These are phyloP conservation scores for Falco columbarius DNA, from an alignment of 2,797 vertebrate genomes.

Conservation along the genomic window DNA sequence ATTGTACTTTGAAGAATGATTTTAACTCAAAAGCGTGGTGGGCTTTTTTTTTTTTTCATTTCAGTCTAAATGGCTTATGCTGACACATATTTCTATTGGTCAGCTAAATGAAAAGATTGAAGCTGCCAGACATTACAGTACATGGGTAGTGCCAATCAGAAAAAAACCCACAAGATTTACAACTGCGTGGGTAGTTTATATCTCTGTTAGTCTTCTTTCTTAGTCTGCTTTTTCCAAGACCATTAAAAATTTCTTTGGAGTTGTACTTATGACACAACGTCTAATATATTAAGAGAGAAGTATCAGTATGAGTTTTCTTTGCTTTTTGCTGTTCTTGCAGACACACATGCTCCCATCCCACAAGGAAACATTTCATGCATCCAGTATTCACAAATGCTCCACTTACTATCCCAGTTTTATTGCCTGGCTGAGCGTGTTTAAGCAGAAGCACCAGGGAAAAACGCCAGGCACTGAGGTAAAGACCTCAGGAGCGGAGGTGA, in stretches of 20 bases:
- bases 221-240: neutral
- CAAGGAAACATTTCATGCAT: neutral
- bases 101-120: neutral
- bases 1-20: neutral
- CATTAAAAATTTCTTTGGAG: neutral
- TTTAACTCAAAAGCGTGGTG: neutral
- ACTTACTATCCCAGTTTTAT: neutral
- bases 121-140: neutral
- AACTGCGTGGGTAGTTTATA: neutral
- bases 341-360: neutral
- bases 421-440: neutral
- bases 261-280: neutral
- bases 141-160: neutral
- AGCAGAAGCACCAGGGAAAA: neutral
- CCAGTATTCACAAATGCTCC: neutral
- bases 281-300: neutral
- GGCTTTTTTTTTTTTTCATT: neutral
- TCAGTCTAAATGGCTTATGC: neutral
- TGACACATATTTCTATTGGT: neutral
- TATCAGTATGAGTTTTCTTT: neutral
- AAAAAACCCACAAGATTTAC: neutral
- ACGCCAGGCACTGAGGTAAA: accelerated
- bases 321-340: neutral
- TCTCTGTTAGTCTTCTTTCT: neutral
- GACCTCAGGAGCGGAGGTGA: neutral